Base-by-base conservation (phyloP, 1,140 invertebrate genomes). In the Apis laboriosa region DNA sequence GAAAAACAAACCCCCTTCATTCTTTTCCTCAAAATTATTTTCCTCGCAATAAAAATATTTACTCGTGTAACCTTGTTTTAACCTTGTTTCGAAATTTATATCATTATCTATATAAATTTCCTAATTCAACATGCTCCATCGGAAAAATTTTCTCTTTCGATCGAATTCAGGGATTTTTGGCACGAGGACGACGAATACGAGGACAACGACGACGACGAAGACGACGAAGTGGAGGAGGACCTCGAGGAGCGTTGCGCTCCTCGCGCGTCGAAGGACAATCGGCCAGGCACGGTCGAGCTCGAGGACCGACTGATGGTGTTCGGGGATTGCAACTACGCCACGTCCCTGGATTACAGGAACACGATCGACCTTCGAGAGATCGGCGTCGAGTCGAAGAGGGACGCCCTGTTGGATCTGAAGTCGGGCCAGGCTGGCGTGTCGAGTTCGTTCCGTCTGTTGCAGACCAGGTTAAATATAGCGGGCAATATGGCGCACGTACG, bases 311-410 rank as follows among this genome's bases (percentile, higher is more conserved):
- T 91, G 63, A 79, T 88, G 67, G 85, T 92, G 0, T 93, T 92
- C 71, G 90, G 90, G 0, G 92, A 93, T 9, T 79, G 84, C 71
- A 90, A 86, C 58, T 92, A 93, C 64, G 88, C 91, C 2, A 92
- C 93, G 1, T 92, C 93, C 11, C 70, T 93, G 71, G 94, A 94
- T 71, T 93, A 90, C 76, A 90, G 92, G 11, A 94, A 93, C 84
- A 94, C 93, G 49, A 93, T 93, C 15, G 94, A 94, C 77, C 68
- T 94, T n/a, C 91, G 94, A 0, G 93, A 94, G 56, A 94, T 94
- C 77, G 94, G 94, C 67, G 84, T 94, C 56, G 93, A 94, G 86
- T 91, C 90, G 67, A 91, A 90, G 84, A 79, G 89, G 68, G 91
- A 92, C 64, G 78, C 92, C 9, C 85, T 94, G 70, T 89, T 93